Percentiles rank a stretch among this genome's conserved stretches.
Conservation (phyloP, 2,888 invertebrate species). For the Drosophila mayaguana region DNA sequence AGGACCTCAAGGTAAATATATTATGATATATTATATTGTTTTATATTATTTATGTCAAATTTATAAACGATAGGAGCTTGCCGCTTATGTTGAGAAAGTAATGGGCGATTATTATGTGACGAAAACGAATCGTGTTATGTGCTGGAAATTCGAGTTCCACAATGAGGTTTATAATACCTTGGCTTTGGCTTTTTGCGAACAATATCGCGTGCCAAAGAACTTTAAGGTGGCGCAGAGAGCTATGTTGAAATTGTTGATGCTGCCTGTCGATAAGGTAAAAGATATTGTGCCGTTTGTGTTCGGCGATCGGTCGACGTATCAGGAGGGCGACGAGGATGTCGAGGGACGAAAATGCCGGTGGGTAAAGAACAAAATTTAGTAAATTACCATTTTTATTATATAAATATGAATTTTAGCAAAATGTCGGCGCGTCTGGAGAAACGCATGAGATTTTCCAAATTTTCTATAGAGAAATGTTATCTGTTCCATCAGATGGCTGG, state of each 20-base stretch:
- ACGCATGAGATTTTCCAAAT: conserved; percentile 77
- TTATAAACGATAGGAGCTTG: conserved; percentile 26
- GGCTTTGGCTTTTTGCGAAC: conserved; percentile 77
- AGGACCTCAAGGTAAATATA: conserved; percentile 59
- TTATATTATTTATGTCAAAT: neutral
- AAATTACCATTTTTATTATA: neutral
- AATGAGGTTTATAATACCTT: conserved; percentile 83
- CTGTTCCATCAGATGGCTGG: conserved; percentile 75
- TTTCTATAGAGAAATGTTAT: conserved; percentile 81
- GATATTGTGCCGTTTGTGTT: conserved; percentile 77
- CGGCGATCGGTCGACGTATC: conserved; percentile 81
- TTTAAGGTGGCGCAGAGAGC: conserved; percentile 23
- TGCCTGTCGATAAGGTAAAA: conserved; percentile 71
- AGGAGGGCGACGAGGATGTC: conserved; percentile 71
- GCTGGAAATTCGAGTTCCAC: conserved; percentile 83
- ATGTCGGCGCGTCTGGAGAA: conserved; percentile 66
- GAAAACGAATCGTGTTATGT: conserved; percentile 83
- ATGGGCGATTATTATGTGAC: conserved; percentile 83
- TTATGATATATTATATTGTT: neutral
- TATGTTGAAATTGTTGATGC: conserved; percentile 57
- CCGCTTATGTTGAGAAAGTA: conserved; percentile 75
- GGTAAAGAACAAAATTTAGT: neutral
- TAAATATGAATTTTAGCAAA: conserved; percentile 50
- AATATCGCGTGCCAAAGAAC: conserved; percentile 50
- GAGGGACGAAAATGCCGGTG: conserved; percentile 40